Conservation (phyloP, 1,140 invertebrate genomes). For the Procambarus clarkii region DNA sequence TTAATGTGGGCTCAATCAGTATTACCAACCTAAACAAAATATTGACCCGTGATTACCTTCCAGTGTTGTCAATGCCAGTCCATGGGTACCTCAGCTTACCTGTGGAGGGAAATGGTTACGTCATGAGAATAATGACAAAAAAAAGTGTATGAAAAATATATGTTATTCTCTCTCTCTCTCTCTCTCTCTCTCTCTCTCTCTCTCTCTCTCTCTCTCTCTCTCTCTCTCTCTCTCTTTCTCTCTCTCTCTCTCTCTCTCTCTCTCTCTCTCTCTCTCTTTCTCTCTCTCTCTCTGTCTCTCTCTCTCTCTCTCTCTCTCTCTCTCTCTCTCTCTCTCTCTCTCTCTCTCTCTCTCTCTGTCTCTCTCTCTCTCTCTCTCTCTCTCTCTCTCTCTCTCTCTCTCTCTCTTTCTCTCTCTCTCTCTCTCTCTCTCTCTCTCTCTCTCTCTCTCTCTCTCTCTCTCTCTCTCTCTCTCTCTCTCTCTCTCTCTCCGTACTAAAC, state of each 20-base stretch:
- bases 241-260: no score
- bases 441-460: background rate
- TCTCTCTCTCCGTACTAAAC: no score
- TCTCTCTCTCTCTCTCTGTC: background rate
- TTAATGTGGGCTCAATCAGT: no score
- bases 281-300: background rate
- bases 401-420: background rate
- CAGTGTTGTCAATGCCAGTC: no score
- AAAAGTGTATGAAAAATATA: no score
- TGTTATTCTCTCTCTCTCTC: conserved; percentile 12
- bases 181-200: conserved; percentile 15
- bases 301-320: background rate
- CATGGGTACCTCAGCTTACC: no score
- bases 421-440: background rate
- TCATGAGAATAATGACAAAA: no score
- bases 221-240: background rate
- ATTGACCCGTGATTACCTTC: no score
- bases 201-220: conserved; percentile 15
- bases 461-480: no score
- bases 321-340: conserved; percentile 5
- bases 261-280: background rate
- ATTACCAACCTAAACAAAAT: no score
- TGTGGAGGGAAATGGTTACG: no score
- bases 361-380: conserved; percentile 11
- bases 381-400: conserved; percentile 1